Evolutionary conservation across 2,797 vertebrate genomes (phyloP).

Genomic region (Peromyscus eremicus): DNA sequence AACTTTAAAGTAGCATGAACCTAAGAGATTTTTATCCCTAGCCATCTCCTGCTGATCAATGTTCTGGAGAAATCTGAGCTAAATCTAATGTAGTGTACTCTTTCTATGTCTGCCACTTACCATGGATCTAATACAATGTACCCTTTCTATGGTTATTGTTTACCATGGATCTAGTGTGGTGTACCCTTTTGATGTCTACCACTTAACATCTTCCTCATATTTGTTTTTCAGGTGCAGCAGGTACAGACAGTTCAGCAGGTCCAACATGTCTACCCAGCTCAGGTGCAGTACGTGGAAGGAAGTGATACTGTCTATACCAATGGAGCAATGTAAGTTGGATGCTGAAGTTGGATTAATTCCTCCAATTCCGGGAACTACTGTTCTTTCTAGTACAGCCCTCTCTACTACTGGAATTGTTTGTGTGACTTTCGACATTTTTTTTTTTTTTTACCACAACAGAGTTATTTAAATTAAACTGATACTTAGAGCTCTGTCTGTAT

Average conservation of each 20-base stretch:
- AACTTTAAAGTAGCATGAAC: background rate
- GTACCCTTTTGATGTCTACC: background rate
- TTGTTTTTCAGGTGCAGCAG: constrained; percentile 89
- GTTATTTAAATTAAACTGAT: background rate
- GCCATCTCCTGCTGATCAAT: background rate
- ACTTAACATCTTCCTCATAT: constrained; percentile 25
- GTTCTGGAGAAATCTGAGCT: background rate
- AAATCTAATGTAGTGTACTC: background rate
- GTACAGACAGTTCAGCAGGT: constrained; percentile 92
- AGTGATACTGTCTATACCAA: constrained; percentile 92
- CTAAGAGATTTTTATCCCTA: background rate
- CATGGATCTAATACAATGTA: background rate
- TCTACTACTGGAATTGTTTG: background rate
- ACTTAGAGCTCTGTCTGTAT: background rate
- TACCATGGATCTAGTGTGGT: background rate
- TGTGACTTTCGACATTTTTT: background rate
- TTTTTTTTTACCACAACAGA: background rate
- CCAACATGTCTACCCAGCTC: constrained; percentile 91
- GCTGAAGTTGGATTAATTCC: background rate
- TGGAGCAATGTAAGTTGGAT: constrained; percentile 91
- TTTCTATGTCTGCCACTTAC: background rate
- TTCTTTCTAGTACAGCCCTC: background rate
- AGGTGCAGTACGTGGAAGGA: constrained; percentile 93
- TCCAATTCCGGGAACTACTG: background rate
- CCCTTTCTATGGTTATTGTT: background rate